Conservation (phyloP, 1,140 invertebrate species). For the Gerris buenoi region DNA sequence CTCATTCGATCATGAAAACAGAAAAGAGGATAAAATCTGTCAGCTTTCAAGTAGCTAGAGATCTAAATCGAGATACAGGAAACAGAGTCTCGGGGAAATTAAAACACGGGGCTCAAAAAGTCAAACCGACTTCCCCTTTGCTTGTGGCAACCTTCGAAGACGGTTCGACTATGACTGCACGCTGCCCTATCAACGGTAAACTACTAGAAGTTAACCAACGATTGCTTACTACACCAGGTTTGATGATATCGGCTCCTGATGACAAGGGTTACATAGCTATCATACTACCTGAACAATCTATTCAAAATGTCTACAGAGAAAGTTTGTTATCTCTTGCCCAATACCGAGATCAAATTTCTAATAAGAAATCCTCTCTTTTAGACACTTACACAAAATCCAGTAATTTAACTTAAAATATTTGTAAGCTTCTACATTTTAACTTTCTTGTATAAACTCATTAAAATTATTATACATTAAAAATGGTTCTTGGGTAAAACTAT, state of each 20-base stretch:
- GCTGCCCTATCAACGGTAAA: background rate
- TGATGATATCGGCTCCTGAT: background rate
- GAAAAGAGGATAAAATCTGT: background rate
- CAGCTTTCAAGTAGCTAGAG: background rate
- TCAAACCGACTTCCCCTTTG: background rate
- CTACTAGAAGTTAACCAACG: background rate
- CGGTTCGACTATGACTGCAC: background rate
- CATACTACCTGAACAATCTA: background rate
- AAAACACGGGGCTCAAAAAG: slow-evolving; percentile 1
- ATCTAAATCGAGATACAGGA: background rate
- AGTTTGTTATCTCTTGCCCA: background rate
- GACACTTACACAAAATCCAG: no score
- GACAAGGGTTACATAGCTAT: background rate
- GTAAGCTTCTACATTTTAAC: no score
- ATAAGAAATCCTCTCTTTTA: no score
- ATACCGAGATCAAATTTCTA: background rate
- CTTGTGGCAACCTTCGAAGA: background rate
- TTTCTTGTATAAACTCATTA: no score
- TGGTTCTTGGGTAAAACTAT: no score
- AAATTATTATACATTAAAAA: no score
- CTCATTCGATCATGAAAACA: background rate
- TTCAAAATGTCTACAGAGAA: background rate
- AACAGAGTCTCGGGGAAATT: background rate
- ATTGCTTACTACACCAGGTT: background rate
- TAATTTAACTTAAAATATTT: no score